Conservation (phyloP, 2,888 invertebrate genomes). For the Panopea generosa region DNA sequence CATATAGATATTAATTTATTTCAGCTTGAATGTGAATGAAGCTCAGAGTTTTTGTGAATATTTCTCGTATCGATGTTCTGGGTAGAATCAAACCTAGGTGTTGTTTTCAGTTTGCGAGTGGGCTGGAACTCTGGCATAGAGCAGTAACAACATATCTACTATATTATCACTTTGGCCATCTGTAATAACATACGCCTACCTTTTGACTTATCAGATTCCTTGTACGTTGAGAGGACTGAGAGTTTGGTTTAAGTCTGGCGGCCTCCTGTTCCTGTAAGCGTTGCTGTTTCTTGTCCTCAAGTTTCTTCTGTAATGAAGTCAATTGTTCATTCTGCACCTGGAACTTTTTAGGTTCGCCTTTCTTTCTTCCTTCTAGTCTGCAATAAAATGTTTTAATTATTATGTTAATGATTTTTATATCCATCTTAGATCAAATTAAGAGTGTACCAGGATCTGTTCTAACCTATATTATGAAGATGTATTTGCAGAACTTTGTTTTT, state of each 20-base stretch:
- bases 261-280: conserved; percentile 73
- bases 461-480: neutral
- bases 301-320: conserved; percentile 75
- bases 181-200: conserved; percentile 67
- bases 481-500: no score
- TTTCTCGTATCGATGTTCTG: no score
- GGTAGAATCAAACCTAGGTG: no score
- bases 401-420: no score
- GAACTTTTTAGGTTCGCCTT: conserved; percentile 61
- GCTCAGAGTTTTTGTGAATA: no score
- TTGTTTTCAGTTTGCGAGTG: no score
- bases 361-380: conserved; percentile 77
- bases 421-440: no score
- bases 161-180: no score
- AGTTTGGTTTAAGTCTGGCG: conserved; percentile 61
- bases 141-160: no score
- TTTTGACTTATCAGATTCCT: conserved; percentile 75
- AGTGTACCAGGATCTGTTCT: neutral
- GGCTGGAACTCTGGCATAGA: no score
- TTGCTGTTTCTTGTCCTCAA: conserved; percentile 78
- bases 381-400: conserved; percentile 2
- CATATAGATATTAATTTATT: no score
- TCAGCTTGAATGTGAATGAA: no score
- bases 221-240: conserved; percentile 69
- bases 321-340: conserved; percentile 75